Evolutionary conservation across 1,140 invertebrate genomes (phyloP).

Genomic region (Tetranychus cinnabarinus): DNA sequence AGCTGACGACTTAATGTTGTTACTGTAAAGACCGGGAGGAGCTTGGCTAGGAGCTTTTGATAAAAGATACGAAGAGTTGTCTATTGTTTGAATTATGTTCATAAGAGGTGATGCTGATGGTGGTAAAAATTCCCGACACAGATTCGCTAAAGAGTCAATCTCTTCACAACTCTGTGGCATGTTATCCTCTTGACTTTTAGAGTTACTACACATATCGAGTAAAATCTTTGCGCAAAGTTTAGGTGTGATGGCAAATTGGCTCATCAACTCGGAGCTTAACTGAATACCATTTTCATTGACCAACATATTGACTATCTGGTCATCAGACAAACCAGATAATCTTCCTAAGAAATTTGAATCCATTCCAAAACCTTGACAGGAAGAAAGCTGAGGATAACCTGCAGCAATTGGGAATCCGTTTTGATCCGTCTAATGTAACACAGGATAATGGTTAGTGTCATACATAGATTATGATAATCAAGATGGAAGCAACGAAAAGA

Average conservation of each 20-base stretch:
- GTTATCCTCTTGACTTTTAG: not conserved
- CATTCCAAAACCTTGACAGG: not conserved
- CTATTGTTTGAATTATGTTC: conserved; percentile 7
- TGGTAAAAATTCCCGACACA: conserved; percentile 5
- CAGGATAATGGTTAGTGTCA: no score
- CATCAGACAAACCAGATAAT: not conserved
- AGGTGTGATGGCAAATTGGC: conserved; percentile 3
- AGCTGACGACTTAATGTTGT: no score
- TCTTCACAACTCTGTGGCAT: conserved; percentile 1
- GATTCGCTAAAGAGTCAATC: conserved; percentile 4
- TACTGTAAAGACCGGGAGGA: no score
- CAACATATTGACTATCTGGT: conserved; percentile 2
- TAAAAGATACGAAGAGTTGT: no score
- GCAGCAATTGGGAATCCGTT: no score
- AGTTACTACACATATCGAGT: not conserved
- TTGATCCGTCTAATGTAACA: no score
- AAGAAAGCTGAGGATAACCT: no score
- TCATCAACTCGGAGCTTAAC: conserved; percentile 1
- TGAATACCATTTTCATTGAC: conserved; percentile 5
- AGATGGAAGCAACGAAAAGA: no score
- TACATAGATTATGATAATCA: no score
- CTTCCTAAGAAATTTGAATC: not conserved
- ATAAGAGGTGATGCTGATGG: conserved; percentile 5
- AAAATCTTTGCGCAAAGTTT: conserved; percentile 3
- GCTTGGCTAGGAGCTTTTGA: no score